Evolutionary conservation across 2,113 vertebrate genomes (phyloP), one percentile per base, ranked within the genome.

Genomic region (Myrmecobius fasciatus): DNA sequence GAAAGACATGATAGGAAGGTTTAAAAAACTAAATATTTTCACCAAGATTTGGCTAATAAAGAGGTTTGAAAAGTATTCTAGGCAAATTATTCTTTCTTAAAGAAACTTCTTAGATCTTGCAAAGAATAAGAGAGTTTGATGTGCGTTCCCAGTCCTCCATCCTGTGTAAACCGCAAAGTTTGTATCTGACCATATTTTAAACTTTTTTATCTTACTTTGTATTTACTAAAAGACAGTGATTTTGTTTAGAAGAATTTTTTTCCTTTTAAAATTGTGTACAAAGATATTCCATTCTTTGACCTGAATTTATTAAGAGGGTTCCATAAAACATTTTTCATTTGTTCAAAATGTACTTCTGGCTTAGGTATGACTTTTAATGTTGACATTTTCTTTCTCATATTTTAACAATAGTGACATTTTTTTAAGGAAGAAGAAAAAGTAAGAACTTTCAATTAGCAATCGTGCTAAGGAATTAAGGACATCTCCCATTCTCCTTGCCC

Each of bases 71-170:
- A 83, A 83, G 46, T 96, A 90, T 90, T 94, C 91, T 95, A 54
- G n/a, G 20, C n/a, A 83, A 83, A 24, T 43, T 83, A 83, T 43
- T 43, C n/a, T 83, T 83, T 92, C 49, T 96, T 96, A 67, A 91
- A 96, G 94, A 88, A 92, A 96, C 94, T 92, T 95, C 95, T 91
- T 97, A 89, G 95, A 95, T 95, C 56, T 90, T 93, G 53, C 36
- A n/a, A 75, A n/a, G 14, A n/a, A 75, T n/a, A 67, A n/a, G 36
- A 60, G 26, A 67, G 5, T n/a, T n/a, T 75, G 67, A 75, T 75
- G 17, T 75, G 20, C 36, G n/a, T 75, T 75, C 36, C 20, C 67
- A 75, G 22, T 75, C 12, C 54, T 28, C 26, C 67, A 22, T 75
- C 60, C n/a, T 75, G 36, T 75, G 14, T 75, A 75, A n/a, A 75